phyloP scores from a whole-genome alignment of 1,140 invertebrate genomes.

The Drosophila pachea region DNA sequence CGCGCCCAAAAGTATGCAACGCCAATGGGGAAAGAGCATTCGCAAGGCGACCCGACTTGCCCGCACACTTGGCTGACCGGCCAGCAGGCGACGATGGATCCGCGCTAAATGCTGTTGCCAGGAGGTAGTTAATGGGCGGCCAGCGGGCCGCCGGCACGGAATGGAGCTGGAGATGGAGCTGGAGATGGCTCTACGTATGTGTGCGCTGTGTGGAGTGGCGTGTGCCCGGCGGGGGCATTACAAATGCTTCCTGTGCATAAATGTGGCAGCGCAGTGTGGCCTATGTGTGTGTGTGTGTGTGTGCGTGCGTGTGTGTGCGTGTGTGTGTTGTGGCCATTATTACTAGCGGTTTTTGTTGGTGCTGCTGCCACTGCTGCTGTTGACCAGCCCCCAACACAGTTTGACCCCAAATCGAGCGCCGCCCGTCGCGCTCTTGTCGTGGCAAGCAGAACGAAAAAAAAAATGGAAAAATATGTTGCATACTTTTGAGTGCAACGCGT shows the following conservation, averaged over 20 bases:
- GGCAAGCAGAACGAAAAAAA: conserved; percentile 21
- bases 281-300: neutral
- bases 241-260: conserved; percentile 75
- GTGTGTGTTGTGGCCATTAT: conserved; percentile 49
- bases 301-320: conserved; percentile 11
- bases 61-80: too few species aligned
- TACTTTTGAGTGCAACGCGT: conserved; percentile 70
- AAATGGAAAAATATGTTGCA: conserved; percentile 50
- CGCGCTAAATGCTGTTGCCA: conserved; percentile 6
- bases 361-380: conserved; percentile 40
- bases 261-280: conserved; percentile 58
- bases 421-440: neutral
- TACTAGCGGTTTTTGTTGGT: conserved; percentile 36
- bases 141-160: neutral
- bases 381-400: conserved; percentile 50
- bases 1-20: too few species aligned
- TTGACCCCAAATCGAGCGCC: conserved; percentile 37
- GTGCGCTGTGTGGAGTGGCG: neutral
- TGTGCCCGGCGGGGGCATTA: conserved; percentile 47
- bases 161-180: neutral
- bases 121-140: conserved; percentile 11
- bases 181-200: neutral
- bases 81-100: conserved; percentile 27
- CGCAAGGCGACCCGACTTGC: conserved; percentile 4
- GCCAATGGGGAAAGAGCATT: neutral